These are phyloP conservation scores for Ectobius pallidus DNA, from an alignment of 2,888 invertebrate genomes.

Conservation along the genomic window DNA sequence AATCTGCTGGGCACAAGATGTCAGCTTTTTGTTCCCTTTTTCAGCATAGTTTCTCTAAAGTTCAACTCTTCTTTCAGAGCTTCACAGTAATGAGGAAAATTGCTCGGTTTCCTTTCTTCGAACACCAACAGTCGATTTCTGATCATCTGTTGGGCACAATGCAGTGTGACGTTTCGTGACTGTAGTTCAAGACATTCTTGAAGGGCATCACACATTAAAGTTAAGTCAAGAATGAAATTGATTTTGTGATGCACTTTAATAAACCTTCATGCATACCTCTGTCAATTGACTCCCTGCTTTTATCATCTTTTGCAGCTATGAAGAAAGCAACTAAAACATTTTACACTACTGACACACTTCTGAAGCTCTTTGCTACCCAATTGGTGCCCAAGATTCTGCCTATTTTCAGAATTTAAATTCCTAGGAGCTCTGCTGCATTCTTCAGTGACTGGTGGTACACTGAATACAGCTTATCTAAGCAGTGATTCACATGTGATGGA, in stretches of 20 bases:
- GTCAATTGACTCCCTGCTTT: not conserved
- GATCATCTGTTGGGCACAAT: not conserved
- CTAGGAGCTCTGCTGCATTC: not conserved
- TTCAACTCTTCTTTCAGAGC: not conserved
- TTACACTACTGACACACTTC: conserved; percentile 1
- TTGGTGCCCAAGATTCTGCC: not conserved
- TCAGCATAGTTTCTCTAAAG: not conserved
- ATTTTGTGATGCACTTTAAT: not conserved
- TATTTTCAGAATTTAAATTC: not conserved
- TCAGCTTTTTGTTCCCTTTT: not conserved
- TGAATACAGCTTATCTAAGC: not conserved
- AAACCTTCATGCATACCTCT: not conserved
- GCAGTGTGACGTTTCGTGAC: conserved; percentile 4
- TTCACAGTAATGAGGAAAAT: not conserved
- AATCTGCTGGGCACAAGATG: not conserved
- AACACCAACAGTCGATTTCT: not conserved
- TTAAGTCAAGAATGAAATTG: conserved; percentile 1
- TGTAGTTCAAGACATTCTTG: not conserved
- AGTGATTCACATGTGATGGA: conserved; percentile 1
- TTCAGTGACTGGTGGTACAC: not conserved
- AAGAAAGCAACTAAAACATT: not conserved
- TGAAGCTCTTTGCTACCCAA: not conserved
- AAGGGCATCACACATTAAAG: not conserved
- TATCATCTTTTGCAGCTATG: conserved; percentile 1
- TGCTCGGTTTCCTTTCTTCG: not conserved